A percentile compares a stretch with the other conserved stretches of the same genome.
Conservation (phyloP, 92 coral and sea anemone genomes). For the Palythoa grandis region DNA sequence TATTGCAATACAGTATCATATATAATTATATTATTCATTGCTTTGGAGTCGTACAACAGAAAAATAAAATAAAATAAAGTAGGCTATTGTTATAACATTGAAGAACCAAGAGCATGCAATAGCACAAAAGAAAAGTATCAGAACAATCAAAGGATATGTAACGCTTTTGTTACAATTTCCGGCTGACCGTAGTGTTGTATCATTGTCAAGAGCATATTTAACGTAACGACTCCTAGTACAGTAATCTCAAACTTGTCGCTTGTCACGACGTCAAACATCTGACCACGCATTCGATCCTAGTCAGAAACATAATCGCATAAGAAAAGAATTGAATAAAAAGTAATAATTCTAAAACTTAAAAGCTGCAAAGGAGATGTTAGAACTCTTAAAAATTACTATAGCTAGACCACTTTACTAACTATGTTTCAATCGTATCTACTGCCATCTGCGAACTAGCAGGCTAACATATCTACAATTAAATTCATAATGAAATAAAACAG, state of each 20-base stretch:
- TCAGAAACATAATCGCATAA: not conserved
- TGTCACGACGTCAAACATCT: constrained; percentile 81
- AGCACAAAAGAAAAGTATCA: not conserved
- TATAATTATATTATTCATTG: not conserved
- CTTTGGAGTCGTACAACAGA: not conserved
- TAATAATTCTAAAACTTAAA: too few relatives aligned
- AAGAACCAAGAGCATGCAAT: too few relatives aligned
- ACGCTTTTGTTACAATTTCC: constrained; percentile 56
- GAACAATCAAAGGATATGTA: constrained; percentile 82
- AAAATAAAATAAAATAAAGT: too few relatives aligned
- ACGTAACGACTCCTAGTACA: constrained; percentile 74
- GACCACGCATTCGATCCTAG: constrained; percentile 78
- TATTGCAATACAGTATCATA: too few relatives aligned
- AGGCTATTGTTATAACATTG: not conserved
- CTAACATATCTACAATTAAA: too few relatives aligned
- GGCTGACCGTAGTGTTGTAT: constrained; percentile 87
- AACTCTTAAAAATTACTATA: too few relatives aligned
- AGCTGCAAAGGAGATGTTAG: too few relatives aligned
- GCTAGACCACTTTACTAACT: too few relatives aligned
- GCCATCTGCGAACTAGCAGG: too few relatives aligned
- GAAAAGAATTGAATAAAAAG: not conserved
- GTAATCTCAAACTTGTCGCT: constrained; percentile 84
- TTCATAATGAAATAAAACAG: too few relatives aligned
- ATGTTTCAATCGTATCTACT: too few relatives aligned
- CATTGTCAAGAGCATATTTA: constrained; percentile 91